Evolutionary conservation across 1,140 invertebrate genomes (phyloP).

Genomic region (Spodoptera litura): DNA sequence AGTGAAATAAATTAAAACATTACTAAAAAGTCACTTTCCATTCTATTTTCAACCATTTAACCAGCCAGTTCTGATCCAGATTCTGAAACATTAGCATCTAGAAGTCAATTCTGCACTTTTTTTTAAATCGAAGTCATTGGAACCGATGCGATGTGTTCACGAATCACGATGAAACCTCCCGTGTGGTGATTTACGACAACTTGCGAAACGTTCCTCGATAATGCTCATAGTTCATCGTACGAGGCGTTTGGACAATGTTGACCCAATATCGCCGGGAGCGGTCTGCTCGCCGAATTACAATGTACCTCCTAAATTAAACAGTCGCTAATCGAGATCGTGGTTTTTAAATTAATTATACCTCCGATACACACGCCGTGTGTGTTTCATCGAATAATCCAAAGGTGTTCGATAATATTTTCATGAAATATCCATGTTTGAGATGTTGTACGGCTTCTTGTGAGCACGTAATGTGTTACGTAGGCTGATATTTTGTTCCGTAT

Average conservation of each 20-base stretch:
- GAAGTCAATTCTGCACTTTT: conserved; percentile 16
- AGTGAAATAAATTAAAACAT: too few relatives aligned
- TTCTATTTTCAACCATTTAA: not conserved
- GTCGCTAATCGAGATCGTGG: conserved; percentile 42
- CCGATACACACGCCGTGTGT: not conserved
- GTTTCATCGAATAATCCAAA: not conserved
- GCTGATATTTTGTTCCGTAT: not conserved
- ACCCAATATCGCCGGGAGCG: conserved; percentile 69
- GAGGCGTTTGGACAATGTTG: conserved; percentile 80
- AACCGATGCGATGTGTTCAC: conserved; percentile 8
- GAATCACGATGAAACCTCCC: conserved; percentile 30
- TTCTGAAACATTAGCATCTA: not conserved
- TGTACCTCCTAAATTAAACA: conserved; percentile 60
- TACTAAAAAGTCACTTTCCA: not conserved
- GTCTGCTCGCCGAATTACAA: conserved; percentile 56
- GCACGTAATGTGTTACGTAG: not conserved
- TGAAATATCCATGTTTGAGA: conserved; percentile 18
- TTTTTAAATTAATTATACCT: conserved; percentile 53
- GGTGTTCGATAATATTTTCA: conserved; percentile 6
- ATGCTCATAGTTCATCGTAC: conserved; percentile 67
- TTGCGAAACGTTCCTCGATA: conserved; percentile 69
- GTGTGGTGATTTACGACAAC: conserved; percentile 52
- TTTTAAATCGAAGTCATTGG: conserved; percentile 8
- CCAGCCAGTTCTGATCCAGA: not conserved
- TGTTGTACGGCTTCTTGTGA: not conserved